Evolutionary conservation across 2,888 invertebrate species (phyloP), one percentile per base, ranked within the genome.

Genomic region (Melolontha melolontha): DNA sequence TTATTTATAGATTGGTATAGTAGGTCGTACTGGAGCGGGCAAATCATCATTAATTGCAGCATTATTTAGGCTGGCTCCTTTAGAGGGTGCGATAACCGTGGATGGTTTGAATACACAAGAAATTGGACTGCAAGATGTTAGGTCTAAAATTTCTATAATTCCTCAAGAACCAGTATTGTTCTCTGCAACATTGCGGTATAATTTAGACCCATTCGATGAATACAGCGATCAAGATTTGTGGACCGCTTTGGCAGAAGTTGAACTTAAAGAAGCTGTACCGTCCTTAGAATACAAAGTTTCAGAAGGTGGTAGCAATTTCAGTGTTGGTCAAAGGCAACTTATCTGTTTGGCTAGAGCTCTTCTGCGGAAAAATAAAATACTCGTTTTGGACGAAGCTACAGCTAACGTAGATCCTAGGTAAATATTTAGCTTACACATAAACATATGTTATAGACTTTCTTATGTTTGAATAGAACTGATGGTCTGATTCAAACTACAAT

Each of bases 351-450:
- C 95, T 7, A 86, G 94, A 73, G 96, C 96, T 0, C 91, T 96
- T 71, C 86, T 96, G 1, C 86, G 91, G 49, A 90, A 91, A 76
- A 92, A 91, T 76, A 91, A 89, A 75, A 89, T 96, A 73, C 86
- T 96, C 2, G 90, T 96, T 22, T 84, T 96, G 52, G 96, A 96
- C 76, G 96, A 96, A 84, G 96, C 96, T 14, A 96, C 96, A 0
- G 95, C 96, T 4, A 96, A 95, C 80, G 94, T 96, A 0, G 95
- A 96, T 83, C 92, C 91, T 67, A 89, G 89, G 92, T 92, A 84
- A 86, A 44, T 51, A 11, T 11, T 44, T 44, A 55, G 22, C 29
- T 16, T 47, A 12, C 8, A 6, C 1, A 34, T 0, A n/a, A 34
- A 44, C 8, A 17, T 57, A 39, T n/a, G n/a, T 14, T 39, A 40